These are phyloP conservation scores for Sus cebifrons DNA, from an alignment of 2,797 vertebrate species.

Conservation along the genomic window DNA sequence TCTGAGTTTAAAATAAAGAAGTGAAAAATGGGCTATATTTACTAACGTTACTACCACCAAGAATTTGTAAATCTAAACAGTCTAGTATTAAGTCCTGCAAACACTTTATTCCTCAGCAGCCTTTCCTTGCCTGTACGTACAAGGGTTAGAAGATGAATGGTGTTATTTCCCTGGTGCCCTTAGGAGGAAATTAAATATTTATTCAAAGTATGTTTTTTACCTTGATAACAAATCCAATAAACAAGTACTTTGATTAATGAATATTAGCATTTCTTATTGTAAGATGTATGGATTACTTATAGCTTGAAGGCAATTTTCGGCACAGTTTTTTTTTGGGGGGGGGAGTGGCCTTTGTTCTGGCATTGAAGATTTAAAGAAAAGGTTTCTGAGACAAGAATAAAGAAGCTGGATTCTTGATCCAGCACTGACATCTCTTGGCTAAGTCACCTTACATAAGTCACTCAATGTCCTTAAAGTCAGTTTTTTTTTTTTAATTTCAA, in stretches of 20 bases:
- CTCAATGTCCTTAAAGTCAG: neutral
- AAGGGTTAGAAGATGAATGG: constrained; percentile 59
- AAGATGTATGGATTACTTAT: constrained; percentile 66
- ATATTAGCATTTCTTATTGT: constrained; percentile 72
- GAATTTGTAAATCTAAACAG: constrained; percentile 51
- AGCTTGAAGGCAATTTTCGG: constrained; percentile 48
- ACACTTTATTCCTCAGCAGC: neutral
- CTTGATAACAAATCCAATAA: constrained; percentile 77
- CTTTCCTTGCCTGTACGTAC: neutral
- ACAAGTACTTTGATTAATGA: constrained; percentile 75
- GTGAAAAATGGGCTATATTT: constrained; percentile 30
- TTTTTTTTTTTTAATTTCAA: constrained; percentile 33
- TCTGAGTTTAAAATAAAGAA: constrained; percentile 61
- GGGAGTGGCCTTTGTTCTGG: neutral
- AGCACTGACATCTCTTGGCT: constrained; percentile 1
- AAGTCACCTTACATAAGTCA: neutral
- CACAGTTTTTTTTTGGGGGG: neutral
- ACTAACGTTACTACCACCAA: constrained; percentile 13
- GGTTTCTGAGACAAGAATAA: neutral
- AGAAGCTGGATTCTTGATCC: constrained; percentile 15
- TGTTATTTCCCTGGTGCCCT: constrained; percentile 52
- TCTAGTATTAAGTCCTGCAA: neutral
- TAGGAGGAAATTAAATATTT: constrained; percentile 79
- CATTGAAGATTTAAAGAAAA: constrained; percentile 1
- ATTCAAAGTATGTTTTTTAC: constrained; percentile 73